Conservation (phyloP, 2,113 vertebrate genomes). For the Calyptomena viridis region DNA sequence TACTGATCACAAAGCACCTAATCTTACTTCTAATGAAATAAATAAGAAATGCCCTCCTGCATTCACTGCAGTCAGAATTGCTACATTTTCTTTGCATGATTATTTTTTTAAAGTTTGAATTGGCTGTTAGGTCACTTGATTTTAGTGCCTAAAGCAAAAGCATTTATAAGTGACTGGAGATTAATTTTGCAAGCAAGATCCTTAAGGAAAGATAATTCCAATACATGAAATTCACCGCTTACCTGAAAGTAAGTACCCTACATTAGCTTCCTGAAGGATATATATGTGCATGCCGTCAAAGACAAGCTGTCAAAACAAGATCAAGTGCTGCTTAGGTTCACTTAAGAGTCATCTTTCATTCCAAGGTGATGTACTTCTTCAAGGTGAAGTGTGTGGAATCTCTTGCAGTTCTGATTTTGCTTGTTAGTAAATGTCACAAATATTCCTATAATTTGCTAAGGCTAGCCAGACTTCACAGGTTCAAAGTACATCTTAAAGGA, state of each 20-base stretch:
- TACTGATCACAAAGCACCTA: neutral
- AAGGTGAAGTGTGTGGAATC: constrained; percentile 29
- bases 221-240: constrained; percentile 3
- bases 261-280: constrained; percentile 35
- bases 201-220: constrained; percentile 42
- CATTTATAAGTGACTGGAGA: constrained; percentile 27
- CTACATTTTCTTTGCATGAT: neutral
- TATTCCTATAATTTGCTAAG: neutral
- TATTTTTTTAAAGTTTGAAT: constrained; percentile 10
- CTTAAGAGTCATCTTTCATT: constrained; percentile 40
- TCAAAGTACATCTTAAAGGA: neutral
- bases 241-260: constrained; percentile 33
- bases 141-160: constrained; percentile 30
- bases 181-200: constrained; percentile 10
- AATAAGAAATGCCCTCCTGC: neutral
- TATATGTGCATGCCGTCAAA: neutral
- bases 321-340: constrained; percentile 54
- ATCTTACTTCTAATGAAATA: neutral
- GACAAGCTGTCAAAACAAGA: constrained; percentile 56
- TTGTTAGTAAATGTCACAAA: neutral
- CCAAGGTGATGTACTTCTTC: constrained; percentile 9
- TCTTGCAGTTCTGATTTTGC: neutral
- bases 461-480: neutral
- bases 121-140: constrained; percentile 4
- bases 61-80: neutral